These are phyloP conservation scores for Clarias magur DNA, from an alignment of 2,113 vertebrate genomes.

Conservation along the genomic window DNA sequence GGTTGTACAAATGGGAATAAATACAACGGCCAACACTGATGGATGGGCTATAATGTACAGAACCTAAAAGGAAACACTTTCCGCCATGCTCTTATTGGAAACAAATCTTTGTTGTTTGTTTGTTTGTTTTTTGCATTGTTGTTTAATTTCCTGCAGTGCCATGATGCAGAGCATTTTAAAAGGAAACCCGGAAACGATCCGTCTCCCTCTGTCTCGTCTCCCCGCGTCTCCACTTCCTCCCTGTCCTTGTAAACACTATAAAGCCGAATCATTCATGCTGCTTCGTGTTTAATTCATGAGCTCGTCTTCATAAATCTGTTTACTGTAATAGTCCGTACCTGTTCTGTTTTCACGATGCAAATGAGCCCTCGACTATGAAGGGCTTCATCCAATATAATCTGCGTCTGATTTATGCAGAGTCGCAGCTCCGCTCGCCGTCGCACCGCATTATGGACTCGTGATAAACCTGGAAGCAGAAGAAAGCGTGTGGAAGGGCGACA, in stretches of 20 bases:
- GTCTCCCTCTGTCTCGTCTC: neutral
- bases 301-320: conserved; percentile 64
- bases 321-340: conserved; percentile 59
- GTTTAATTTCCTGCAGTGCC: neutral
- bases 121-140: neutral
- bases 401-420: conserved; percentile 63
- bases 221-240: conserved; percentile 47
- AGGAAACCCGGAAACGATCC: neutral
- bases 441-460: conserved; percentile 6
- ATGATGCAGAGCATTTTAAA: neutral
- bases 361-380: conserved; percentile 60
- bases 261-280: conserved; percentile 53
- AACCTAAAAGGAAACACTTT: neutral
- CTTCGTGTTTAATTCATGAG: conserved; percentile 71
- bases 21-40: too few relatives aligned
- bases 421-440: conserved; percentile 31
- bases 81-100: neutral
- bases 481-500: neutral
- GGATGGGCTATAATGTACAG: too few relatives aligned
- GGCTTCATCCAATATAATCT: conserved; percentile 59
- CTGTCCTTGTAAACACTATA: conserved; percentile 63
- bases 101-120: neutral
- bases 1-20: too few relatives aligned
- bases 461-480: conserved; percentile 45
- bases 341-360: conserved; percentile 65